Evolutionary conservation across 2,888 invertebrate species (phyloP).

Genomic region (Drosophila nigritarsus): DNA sequence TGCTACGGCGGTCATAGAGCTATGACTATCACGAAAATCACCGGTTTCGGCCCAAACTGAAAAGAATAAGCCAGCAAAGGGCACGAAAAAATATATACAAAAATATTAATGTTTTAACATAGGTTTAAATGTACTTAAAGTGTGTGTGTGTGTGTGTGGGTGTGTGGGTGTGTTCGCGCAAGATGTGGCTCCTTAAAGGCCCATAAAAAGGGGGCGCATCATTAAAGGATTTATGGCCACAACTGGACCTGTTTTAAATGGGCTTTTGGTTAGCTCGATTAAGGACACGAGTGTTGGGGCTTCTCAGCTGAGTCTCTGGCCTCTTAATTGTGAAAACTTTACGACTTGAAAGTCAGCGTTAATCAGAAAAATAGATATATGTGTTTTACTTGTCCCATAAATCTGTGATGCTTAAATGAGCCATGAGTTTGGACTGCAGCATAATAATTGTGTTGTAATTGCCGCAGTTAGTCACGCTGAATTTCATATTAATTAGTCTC

Average conservation of each 20-base stretch:
- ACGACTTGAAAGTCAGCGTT: neutral
- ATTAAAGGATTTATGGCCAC: constrained; percentile 84
- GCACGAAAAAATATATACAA: constrained; percentile 61
- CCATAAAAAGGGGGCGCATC: constrained; percentile 80
- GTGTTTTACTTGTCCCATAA: constrained; percentile 34
- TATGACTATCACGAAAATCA: constrained; percentile 94
- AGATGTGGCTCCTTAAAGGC: constrained; percentile 72
- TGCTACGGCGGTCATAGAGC: constrained; percentile 88
- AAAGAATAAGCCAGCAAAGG: constrained; percentile 85
- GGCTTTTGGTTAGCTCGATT: constrained; percentile 76
- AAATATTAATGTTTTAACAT: constrained; percentile 82
- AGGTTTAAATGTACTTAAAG: constrained; percentile 43
- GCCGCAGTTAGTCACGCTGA: constrained; percentile 68
- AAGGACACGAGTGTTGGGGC: constrained; percentile 54
- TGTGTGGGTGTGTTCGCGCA: constrained; percentile 1
- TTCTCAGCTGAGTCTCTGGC: constrained; percentile 25
- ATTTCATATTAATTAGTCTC: constrained; percentile 73
- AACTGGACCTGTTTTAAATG: constrained; percentile 58
- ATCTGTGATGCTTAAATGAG: constrained; percentile 51
- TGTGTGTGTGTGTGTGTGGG: neutral
- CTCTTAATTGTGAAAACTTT: constrained; percentile 57
- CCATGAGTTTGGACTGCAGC: constrained; percentile 31
- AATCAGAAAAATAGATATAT: neutral
- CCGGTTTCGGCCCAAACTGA: constrained; percentile 96
- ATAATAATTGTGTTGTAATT: constrained; percentile 53